Evolutionary conservation across 2,113 vertebrate genomes (phyloP).

Genomic region (Gobio gobio): DNA sequence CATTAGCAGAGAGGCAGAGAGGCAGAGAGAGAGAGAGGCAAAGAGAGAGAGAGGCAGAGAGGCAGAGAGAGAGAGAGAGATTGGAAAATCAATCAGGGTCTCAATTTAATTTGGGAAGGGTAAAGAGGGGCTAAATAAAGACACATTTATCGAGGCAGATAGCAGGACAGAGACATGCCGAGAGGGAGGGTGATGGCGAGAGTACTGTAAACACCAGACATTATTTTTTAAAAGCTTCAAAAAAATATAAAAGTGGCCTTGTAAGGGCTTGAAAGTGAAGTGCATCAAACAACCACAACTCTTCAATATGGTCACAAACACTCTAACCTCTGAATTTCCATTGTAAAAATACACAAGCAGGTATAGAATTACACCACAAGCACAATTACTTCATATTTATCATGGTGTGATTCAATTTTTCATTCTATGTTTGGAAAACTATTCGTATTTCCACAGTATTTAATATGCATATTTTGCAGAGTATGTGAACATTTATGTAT

Average conservation of each 20-base stretch:
- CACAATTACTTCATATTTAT: background rate
- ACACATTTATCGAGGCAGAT: slow-evolving; percentile 30
- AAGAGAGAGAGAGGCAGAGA: background rate
- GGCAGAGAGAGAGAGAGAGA: slow-evolving; percentile 8
- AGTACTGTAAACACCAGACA: slow-evolving; percentile 3
- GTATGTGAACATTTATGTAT: background rate
- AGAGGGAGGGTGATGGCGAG: background rate
- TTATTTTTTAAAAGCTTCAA: slow-evolving; percentile 29
- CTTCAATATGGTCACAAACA: background rate
- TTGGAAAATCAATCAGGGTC: slow-evolving; percentile 49
- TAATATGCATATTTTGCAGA: background rate
- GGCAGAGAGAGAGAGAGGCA: background rate
- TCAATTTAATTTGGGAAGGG: slow-evolving; percentile 50
- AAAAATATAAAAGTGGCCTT: background rate
- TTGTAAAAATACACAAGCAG: background rate
- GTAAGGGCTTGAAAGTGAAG: background rate
- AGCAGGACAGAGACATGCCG: background rate
- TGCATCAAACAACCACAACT: background rate
- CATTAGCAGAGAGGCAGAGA: background rate
- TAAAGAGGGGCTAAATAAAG: slow-evolving; percentile 50
- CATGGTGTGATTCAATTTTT: background rate
- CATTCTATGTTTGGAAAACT: no score
- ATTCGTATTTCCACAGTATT: background rate
- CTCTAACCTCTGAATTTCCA: background rate
- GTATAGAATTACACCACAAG: background rate